These are phyloP conservation scores for Synanthedon tipuliformis DNA, from an alignment of 2,888 invertebrate species.

Conservation along the genomic window DNA sequence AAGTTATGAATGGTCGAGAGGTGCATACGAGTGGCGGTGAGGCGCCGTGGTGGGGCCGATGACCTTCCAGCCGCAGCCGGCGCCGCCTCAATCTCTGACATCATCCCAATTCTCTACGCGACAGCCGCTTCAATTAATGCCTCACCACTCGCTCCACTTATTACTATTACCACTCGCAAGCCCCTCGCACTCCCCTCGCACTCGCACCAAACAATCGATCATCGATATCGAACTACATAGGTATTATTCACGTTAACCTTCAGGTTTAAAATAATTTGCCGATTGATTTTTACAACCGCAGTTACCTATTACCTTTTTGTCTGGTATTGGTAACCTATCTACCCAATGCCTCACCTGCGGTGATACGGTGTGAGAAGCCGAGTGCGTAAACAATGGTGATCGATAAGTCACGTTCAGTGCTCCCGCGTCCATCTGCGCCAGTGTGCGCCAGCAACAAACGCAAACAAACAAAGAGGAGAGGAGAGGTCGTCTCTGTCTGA, in stretches of 20 bases:
- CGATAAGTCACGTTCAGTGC: neutral
- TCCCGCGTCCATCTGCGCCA: neutral
- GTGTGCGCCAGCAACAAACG: neutral
- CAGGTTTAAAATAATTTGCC: too few relatives aligned
- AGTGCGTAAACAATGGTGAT: neutral
- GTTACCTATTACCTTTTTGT: too few relatives aligned
- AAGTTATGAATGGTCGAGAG: too few relatives aligned
- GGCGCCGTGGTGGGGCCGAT: constrained; percentile 19
- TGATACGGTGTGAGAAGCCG: neutral
- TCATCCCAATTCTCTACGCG: constrained; percentile 8
- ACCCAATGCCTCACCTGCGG: neutral
- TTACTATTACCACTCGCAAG: neutral
- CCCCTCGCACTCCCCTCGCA: too few relatives aligned
- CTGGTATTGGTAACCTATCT: too few relatives aligned
- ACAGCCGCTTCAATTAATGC: neutral
- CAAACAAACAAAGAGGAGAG: neutral
- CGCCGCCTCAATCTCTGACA: constrained; percentile 18
- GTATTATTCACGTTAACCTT: too few relatives aligned
- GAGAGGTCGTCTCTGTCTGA: constrained; percentile 1
- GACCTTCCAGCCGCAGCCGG: constrained; percentile 19
- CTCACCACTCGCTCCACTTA: neutral
- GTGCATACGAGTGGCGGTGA: constrained; percentile 5
- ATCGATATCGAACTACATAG: too few relatives aligned
- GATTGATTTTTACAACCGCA: too few relatives aligned
- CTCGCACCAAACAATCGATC: too few relatives aligned